Conservation (phyloP, 2,797 vertebrate species). For the Peromyscus melanophrys region DNA sequence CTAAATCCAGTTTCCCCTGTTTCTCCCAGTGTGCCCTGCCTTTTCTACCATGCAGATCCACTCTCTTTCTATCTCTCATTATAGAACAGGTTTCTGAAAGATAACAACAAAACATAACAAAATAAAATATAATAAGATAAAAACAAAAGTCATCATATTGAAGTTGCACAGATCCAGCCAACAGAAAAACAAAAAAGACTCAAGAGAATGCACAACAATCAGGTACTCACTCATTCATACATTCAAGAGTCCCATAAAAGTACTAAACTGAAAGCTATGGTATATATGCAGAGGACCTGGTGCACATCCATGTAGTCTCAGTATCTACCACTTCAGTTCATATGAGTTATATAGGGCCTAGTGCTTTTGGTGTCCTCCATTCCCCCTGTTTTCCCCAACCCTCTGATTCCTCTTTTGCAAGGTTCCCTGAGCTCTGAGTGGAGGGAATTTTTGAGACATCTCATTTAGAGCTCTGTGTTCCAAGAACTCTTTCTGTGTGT, state of each 20-base stretch:
- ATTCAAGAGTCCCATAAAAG: not conserved
- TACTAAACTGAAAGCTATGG: not conserved
- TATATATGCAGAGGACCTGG: not conserved
- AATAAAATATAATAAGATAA: not conserved
- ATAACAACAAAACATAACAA: not conserved
- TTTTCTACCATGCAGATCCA: not conserved
- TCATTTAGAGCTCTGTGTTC: too few species aligned
- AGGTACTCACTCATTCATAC: not conserved
- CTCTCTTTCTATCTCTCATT: not conserved
- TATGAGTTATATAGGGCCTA: too few species aligned
- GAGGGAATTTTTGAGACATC: too few species aligned
- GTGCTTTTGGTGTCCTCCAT: too few species aligned
- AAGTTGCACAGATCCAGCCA: not conserved
- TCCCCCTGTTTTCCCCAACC: too few species aligned
- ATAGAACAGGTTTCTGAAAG: not conserved
- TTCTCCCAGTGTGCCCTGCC: not conserved
- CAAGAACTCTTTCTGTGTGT: too few species aligned
- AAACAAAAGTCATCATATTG: not conserved
- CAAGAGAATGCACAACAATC: not conserved
- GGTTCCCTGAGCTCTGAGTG: too few species aligned
- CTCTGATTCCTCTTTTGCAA: too few species aligned
- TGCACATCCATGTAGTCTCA: too few species aligned
- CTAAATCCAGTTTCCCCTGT: not conserved
- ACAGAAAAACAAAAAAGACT: not conserved
- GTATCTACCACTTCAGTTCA: too few species aligned